Conservation (phyloP, 37 sponge, comb jelly and placozoan species). For the Amphimedon queenslandica region DNA sequence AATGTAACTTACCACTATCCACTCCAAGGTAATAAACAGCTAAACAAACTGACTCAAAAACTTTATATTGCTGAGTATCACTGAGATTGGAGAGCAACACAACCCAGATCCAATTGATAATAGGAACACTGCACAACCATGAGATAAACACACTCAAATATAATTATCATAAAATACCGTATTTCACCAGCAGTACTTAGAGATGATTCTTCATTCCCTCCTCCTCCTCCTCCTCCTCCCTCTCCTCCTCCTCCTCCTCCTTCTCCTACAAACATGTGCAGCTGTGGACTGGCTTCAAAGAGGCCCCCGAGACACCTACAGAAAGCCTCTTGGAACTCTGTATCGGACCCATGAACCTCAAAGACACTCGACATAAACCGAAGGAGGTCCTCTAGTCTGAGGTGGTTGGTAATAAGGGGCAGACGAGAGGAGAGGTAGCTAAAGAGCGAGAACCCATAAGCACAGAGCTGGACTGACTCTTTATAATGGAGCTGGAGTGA, state of each 20-base stretch:
- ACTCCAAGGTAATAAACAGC: conserved; percentile 30
- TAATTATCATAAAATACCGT: background rate
- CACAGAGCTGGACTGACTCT: background rate
- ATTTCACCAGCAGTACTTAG: background rate
- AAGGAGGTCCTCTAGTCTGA: conserved; percentile 17
- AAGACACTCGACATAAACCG: conserved; percentile 14
- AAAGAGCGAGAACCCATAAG: background rate
- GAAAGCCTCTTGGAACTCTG: conserved; percentile 24
- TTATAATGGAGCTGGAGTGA: background rate
- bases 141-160: background rate
- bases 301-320: conserved; percentile 37
- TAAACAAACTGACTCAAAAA: conserved; percentile 30
- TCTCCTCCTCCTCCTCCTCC: background rate
- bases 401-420: background rate
- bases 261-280: conserved; percentile 31
- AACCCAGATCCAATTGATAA: conserved; percentile 17
- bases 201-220: too few species aligned
- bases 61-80: background rate
- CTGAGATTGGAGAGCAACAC: background rate
- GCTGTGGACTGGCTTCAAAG: conserved; percentile 11
- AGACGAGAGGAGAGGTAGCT: conserved; percentile 5
- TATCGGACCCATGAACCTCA: conserved; percentile 5
- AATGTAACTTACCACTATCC: conserved; percentile 20
- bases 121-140: conserved; percentile 22
- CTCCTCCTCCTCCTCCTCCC: background rate